Percentiles rank a stretch among this genome's conserved stretches.
Conservation (phyloP, 2,113 vertebrate genomes). For the Gavia stellata region DNA sequence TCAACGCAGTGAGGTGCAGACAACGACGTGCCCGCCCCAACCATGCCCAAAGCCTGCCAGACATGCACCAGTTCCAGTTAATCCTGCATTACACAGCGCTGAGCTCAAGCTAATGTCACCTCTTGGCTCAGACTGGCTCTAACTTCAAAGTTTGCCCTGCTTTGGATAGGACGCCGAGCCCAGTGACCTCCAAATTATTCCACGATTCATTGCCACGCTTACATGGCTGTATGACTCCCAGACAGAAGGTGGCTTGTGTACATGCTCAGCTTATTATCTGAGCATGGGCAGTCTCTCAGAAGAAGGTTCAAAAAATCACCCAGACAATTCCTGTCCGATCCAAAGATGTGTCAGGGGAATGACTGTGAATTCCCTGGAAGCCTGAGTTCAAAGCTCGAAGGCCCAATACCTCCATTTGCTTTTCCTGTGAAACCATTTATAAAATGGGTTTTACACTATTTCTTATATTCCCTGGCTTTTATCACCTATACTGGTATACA, state of each 20-base stretch:
- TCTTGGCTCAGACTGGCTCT: neutral
- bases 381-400: neutral
- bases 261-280: neutral
- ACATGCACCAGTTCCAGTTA: neutral
- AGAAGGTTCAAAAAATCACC: neutral
- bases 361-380: neutral
- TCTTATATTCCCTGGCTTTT: neutral
- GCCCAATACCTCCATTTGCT: neutral
- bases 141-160: neutral
- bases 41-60: neutral
- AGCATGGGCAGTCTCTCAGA: neutral
- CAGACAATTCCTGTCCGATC: rapidly evolving
- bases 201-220: neutral
- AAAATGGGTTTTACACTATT: neutral
- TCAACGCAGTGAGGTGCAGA: neutral
- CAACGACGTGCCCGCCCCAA: neutral
- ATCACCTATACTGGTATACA: neutral
- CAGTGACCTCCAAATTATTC: neutral
- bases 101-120: neutral
- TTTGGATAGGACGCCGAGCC: neutral
- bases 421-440: neutral
- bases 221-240: neutral
- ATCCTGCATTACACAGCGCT: neutral
- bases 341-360: neutral
- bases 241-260: neutral